Base-by-base conservation (phyloP, 2,888 invertebrate species). In the Phortica magna region DNA sequence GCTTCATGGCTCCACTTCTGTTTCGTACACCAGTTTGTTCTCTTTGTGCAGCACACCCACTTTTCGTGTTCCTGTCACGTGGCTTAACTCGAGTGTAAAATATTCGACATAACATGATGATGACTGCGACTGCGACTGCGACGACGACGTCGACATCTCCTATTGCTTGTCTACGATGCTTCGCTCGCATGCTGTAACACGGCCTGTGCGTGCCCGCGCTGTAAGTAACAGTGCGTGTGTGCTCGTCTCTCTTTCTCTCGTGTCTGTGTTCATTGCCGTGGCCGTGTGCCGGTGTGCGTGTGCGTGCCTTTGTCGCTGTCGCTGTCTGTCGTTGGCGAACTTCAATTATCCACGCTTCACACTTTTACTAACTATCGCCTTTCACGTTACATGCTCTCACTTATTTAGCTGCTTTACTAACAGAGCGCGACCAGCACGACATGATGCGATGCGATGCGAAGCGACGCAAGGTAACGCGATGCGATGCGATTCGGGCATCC, bases 61-160 rank as follows among this genome's bases (percentile, higher is more conserved):
- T 64, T 19, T 64, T 64, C 64, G 64, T 64, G 64, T 64, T 64
- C 31, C 64, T 64, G 64, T 64, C 64, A 64, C 64, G 64, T 64
- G 64, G 22, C 64, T 31, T 31, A 64, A 64, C 64, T 64, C 64
- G 64, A 64, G 64, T 31, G 64, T 64, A 64, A 64, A 64, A 64
- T 64, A 64, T 64, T 64, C 64, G 31, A 64, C 64, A 64, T 64
- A 39, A 39, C 22, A 64, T 31, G 64, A 31, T 31, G 39, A n/a
- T n/a, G n/a, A n/a, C n/a, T n/a, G n/a, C 61, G 17, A 22, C 31
- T 61, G 31, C 61, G 22, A 22, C 7, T 19, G 19, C 19, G n/a
- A 17, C 19, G 17, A 19, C 64, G 10, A 31, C 64, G 39, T 12
- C 7, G 12, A 31, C 19, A 14, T 59, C 39, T 64, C 14, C 64